phyloP scores from a whole-genome alignment of 2,113 vertebrate genomes.

The Chlorodrepanis virens region DNA sequence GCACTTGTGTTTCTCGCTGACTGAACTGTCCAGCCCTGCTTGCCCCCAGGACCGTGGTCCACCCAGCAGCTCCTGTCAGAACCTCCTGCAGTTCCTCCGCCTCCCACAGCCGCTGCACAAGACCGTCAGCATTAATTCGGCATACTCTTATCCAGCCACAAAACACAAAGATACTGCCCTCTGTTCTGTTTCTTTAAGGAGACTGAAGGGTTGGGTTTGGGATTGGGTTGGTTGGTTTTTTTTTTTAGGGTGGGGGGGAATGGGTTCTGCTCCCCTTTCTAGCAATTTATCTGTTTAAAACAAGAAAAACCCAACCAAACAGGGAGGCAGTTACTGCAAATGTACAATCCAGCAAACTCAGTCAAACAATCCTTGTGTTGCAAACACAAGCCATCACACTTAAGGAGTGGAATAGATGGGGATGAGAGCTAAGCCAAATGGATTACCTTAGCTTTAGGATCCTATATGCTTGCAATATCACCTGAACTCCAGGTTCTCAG shows the following conservation, averaged over 20 bases:
- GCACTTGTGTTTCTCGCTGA: neutral
- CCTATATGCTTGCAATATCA: conserved; percentile 65
- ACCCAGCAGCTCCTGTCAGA: neutral
- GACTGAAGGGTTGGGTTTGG: neutral
- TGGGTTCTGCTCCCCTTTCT: neutral
- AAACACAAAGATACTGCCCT: neutral
- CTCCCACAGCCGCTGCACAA: neutral
- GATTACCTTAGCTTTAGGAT: conserved; percentile 75
- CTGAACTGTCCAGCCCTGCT: neutral
- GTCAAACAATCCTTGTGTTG: conserved; percentile 59
- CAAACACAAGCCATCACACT: conserved; percentile 65
- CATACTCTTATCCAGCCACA: conserved; percentile 21
- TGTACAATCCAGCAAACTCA: conserved; percentile 39
- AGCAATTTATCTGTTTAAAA: conserved; percentile 40
- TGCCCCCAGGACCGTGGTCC: neutral
- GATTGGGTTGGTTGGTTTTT: neutral
- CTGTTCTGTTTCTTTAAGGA: neutral
- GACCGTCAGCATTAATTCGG: neutral
- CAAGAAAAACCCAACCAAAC: neutral
- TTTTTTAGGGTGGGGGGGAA: neutral
- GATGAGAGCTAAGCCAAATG: conserved; percentile 76
- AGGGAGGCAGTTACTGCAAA: conserved; percentile 37
- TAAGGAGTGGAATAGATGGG: conserved; percentile 63
- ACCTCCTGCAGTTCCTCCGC: neutral
- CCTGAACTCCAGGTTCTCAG: conserved; percentile 68